Conservation (phyloP, 2,888 invertebrate species). For the Meteorus colon region DNA sequence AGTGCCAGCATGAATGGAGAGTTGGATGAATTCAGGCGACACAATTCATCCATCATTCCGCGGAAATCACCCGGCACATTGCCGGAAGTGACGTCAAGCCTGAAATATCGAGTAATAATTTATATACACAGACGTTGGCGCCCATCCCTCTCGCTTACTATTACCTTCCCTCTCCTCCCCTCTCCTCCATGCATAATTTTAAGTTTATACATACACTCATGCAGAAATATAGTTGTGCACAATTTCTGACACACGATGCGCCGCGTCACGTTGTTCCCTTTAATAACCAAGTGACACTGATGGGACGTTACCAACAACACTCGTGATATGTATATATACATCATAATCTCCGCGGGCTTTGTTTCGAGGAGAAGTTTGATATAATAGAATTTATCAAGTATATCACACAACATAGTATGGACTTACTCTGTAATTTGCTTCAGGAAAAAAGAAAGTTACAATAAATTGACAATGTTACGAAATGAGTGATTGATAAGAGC, state of each 20-base stretch:
- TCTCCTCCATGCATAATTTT: neutral
- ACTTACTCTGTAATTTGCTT: neutral
- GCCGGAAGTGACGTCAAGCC: conserved; percentile 71
- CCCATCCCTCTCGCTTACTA: conserved; percentile 46
- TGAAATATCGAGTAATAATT: conserved; percentile 73
- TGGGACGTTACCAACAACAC: neutral
- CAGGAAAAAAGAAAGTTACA: neutral
- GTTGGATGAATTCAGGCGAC: conserved; percentile 50
- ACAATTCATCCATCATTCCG: conserved; percentile 66
- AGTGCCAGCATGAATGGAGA: too few species aligned
- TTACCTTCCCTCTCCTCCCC: neutral
- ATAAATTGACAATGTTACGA: neutral
- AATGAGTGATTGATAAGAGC: neutral
- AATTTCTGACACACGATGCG: conserved; percentile 41
- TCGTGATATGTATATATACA: neutral
- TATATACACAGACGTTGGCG: conserved; percentile 68
- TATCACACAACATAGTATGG: neutral
- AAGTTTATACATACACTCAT: neutral
- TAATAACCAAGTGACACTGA: conserved; percentile 61
- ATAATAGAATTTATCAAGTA: conserved; percentile 2
- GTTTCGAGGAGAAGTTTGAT: neutral
- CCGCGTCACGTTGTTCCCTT: conserved; percentile 45
- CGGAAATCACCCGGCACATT: conserved; percentile 71
- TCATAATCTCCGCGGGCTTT: neutral
- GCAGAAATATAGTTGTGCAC: conserved; percentile 28